phyloP scores from a whole-genome alignment of 2,113 vertebrate genomes.

The Phrynosoma blainvillii region DNA sequence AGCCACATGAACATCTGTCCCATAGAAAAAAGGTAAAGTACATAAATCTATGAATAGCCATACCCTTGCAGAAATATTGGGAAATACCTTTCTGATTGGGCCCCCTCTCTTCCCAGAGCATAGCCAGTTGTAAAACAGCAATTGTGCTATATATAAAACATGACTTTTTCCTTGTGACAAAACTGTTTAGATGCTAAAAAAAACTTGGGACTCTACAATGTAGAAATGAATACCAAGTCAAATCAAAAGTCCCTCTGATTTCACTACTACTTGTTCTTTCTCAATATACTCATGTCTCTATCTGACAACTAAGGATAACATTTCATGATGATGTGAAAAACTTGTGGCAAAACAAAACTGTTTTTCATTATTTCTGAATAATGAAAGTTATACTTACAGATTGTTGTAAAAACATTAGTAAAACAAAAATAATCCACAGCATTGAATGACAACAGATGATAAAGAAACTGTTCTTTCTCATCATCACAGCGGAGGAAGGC shows the following conservation, averaged over 20 bases:
- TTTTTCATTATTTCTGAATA: background rate
- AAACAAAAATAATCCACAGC: slow-evolving; percentile 99
- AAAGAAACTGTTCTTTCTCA: slow-evolving; percentile 98
- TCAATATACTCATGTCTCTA: background rate
- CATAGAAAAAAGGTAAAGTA: background rate
- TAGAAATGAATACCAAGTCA: no score
- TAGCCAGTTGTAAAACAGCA: background rate
- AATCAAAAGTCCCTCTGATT: background rate
- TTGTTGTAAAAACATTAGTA: slow-evolving; percentile 98
- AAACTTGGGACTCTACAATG: background rate
- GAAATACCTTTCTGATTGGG: background rate
- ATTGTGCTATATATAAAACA: no score
- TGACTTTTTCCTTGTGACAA: no score
- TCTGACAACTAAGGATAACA: background rate
- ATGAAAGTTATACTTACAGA: slow-evolving; percentile 84
- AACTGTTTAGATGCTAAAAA: background rate
- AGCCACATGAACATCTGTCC: background rate
- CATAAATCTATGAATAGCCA: background rate
- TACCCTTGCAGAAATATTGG: no score
- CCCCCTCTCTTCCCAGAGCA: background rate
- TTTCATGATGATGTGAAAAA: background rate
- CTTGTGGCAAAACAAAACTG: background rate
- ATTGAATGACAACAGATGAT: slow-evolving; percentile 97
- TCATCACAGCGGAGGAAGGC: slow-evolving; percentile 98
- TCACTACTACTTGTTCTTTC: background rate